These are phyloP conservation scores for Phoxinus dragarum DNA, from an alignment of 2,797 vertebrate species.

Conservation along the genomic window DNA sequence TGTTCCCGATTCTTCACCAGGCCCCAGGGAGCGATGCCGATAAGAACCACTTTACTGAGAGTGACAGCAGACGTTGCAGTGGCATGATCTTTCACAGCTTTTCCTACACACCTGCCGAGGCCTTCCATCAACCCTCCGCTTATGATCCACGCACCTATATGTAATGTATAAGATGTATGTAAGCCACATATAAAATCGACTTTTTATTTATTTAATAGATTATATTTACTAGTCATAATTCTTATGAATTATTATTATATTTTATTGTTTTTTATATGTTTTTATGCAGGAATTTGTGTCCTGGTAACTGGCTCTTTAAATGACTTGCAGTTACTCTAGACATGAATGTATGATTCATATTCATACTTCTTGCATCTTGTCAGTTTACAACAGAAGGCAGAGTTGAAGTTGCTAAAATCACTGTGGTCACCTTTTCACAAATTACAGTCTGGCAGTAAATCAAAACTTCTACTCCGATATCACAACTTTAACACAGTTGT, in stretches of 20 bases:
- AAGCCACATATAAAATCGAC: not conserved
- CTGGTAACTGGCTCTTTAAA: not conserved
- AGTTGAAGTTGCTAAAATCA: not conserved
- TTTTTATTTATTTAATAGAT: not conserved
- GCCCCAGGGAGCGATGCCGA: constrained; percentile 89
- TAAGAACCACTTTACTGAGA: constrained; percentile 84
- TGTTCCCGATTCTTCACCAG: constrained; percentile 79
- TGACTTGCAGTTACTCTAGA: not conserved
- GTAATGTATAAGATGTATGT: not conserved
- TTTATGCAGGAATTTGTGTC: not conserved
- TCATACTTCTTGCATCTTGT: not conserved
- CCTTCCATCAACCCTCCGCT: constrained; percentile 85
- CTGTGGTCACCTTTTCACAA: not conserved
- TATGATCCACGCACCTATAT: constrained; percentile 89
- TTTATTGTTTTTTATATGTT: not conserved
- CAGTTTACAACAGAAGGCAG: not conserved
- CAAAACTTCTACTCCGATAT: not conserved
- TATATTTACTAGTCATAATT: not conserved
- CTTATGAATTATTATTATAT: not conserved
- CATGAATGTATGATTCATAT: not conserved
- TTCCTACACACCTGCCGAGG: constrained; percentile 85
- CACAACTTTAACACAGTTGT: not conserved
- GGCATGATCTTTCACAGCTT: constrained; percentile 88
- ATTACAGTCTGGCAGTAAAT: not conserved
- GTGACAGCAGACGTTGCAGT: constrained; percentile 78